Evolutionary conservation across 2,888 invertebrate genomes (phyloP).

Genomic region (Epinotia ramella): DNA sequence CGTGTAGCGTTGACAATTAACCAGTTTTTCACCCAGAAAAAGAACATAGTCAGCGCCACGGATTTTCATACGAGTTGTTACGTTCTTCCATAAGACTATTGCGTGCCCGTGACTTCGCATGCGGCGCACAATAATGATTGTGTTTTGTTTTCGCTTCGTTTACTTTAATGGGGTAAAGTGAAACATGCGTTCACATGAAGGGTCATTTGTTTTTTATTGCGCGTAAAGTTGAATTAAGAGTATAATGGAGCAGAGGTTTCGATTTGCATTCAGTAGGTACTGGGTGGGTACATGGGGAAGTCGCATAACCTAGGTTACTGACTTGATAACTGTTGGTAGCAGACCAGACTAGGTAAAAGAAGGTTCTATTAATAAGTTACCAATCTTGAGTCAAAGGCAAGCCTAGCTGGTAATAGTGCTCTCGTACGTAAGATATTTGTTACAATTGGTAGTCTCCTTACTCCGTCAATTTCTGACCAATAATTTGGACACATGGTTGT

Average conservation of each 20-base stretch:
- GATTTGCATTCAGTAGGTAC: not conserved
- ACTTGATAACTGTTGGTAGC: not conserved
- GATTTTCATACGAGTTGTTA: not conserved
- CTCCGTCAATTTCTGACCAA: too few species aligned
- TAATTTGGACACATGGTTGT: too few species aligned
- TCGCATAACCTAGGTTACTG: not conserved
- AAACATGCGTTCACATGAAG: slow-evolving; percentile 12
- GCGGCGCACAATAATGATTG: slow-evolving; percentile 16
- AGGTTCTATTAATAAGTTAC: too few species aligned
- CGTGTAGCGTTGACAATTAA: not conserved
- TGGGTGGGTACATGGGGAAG: not conserved
- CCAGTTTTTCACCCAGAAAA: not conserved
- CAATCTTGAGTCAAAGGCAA: too few species aligned
- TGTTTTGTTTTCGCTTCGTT: slow-evolving; percentile 15
- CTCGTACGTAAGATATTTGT: too few species aligned
- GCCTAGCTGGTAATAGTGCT: too few species aligned
- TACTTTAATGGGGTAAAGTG: slow-evolving; percentile 6
- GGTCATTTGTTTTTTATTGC: slow-evolving; percentile 5
- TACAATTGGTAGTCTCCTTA: too few species aligned
- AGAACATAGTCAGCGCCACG: not conserved
- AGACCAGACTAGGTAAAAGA: not conserved
- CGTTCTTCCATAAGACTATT: not conserved
- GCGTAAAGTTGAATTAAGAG: not conserved
- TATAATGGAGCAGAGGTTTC: not conserved
- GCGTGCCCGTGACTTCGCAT: slow-evolving; percentile 12